phyloP scores from a whole-genome alignment of 2,797 vertebrate genomes.

The Ataeniobius toweri region DNA sequence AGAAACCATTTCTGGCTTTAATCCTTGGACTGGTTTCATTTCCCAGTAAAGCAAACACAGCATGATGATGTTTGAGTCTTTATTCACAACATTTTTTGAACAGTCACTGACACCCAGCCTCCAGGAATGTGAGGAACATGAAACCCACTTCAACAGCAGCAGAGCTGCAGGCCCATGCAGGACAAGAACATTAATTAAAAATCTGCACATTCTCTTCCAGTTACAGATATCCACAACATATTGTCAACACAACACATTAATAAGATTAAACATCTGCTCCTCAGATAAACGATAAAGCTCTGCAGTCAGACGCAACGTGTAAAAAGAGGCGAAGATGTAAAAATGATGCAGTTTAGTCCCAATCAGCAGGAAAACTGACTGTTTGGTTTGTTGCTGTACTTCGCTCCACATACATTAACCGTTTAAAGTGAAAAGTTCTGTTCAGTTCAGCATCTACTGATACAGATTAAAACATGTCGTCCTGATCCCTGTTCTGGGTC shows the following conservation, averaged over 20 bases:
- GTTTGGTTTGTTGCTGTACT: too few relatives aligned
- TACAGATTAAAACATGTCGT: not conserved
- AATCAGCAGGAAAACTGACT: not conserved
- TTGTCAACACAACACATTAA: too few relatives aligned
- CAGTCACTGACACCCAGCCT: too few relatives aligned
- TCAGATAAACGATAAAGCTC: not conserved
- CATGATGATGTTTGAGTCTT: not conserved
- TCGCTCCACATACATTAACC: too few relatives aligned
- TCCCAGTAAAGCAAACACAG: constrained; percentile 29
- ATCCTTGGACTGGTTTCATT: constrained; percentile 15
- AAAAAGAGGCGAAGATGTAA: not conserved
- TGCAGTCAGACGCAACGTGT: not conserved
- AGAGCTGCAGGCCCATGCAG: too few relatives aligned
- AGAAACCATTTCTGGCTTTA: not conserved
- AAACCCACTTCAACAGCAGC: too few relatives aligned
- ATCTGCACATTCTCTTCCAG: not conserved
- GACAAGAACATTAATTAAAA: too few relatives aligned
- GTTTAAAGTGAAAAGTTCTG: not conserved
- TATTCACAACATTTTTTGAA: not conserved
- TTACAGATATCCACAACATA: not conserved
- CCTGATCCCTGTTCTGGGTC: not conserved
- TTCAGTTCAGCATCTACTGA: not conserved
- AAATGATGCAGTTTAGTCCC: not conserved
- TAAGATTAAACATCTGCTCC: too few relatives aligned
- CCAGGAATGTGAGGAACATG: too few relatives aligned